phyloP scores from a whole-genome alignment of 2,797 vertebrate genomes.

The Lithobates pipiens region DNA sequence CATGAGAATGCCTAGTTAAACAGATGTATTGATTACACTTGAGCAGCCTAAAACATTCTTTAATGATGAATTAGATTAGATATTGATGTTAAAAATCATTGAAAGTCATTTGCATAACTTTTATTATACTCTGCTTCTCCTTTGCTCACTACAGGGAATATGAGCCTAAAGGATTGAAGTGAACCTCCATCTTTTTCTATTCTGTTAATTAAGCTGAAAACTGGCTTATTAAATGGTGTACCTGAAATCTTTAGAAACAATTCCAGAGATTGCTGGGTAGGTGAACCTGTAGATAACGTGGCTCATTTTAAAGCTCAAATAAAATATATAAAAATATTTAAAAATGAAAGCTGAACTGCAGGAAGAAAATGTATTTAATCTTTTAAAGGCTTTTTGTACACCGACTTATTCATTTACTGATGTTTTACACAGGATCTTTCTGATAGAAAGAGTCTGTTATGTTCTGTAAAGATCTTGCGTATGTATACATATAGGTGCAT shows the following conservation, averaged over 20 bases:
- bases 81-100: conserved; percentile 20
- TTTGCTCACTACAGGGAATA: not conserved
- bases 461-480: too few relatives aligned
- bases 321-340: too few relatives aligned
- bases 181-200: not conserved
- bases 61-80: conserved; percentile 12
- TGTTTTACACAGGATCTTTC: too few relatives aligned
- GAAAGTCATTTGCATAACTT: conserved; percentile 14
- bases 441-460: too few relatives aligned
- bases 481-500: too few relatives aligned
- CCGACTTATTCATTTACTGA: too few relatives aligned
- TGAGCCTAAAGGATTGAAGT: not conserved
- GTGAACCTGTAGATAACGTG: not conserved
- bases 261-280: not conserved
- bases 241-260: not conserved
- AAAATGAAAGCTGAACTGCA: too few relatives aligned
- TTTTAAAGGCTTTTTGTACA: too few relatives aligned
- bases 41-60: not conserved
- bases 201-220: not conserved
- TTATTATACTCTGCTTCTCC: not conserved
- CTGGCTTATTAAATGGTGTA: not conserved
- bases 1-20: not conserved
- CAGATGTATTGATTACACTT: not conserved
- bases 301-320: too few relatives aligned
- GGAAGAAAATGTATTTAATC: too few relatives aligned